A percentile compares a stretch with the other conserved stretches of the same genome.
Evolutionary conservation across 2,888 invertebrate genomes (phyloP).

Genomic region (Calliphora vomitoria): DNA sequence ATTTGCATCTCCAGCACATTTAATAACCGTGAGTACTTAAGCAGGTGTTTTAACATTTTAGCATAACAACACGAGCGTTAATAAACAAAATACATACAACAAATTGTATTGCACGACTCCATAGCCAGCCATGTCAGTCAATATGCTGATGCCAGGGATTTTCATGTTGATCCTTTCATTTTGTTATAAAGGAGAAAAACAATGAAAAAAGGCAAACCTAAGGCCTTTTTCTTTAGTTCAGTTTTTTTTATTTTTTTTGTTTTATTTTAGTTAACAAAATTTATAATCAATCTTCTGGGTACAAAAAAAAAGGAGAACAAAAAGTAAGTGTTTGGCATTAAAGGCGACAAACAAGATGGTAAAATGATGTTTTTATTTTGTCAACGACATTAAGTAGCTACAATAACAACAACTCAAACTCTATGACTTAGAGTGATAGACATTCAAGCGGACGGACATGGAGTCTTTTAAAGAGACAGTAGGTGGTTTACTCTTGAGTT

Average conservation of each 20-base stretch:
- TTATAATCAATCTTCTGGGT: slow-evolving; percentile 71
- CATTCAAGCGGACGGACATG: neutral
- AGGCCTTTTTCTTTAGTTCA: slow-evolving; percentile 48
- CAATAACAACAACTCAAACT: slow-evolving; percentile 48
- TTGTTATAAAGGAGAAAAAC: slow-evolving; percentile 7
- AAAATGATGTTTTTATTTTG: slow-evolving; percentile 70
- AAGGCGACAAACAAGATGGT: slow-evolving; percentile 64
- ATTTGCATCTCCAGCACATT: slow-evolving; percentile 70
- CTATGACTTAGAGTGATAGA: neutral
- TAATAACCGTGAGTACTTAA: slow-evolving; percentile 76
- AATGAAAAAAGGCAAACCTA: slow-evolving; percentile 51
- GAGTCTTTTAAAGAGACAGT: slow-evolving; percentile 8
- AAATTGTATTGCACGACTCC: slow-evolving; percentile 42
- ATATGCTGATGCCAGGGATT: slow-evolving; percentile 74
- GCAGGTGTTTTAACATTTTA: slow-evolving; percentile 73
- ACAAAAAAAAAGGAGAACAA: neutral
- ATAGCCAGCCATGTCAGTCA: slow-evolving; percentile 68
- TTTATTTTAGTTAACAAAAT: slow-evolving; percentile 45
- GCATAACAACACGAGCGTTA: slow-evolving; percentile 10
- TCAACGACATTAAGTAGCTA: slow-evolving; percentile 69
- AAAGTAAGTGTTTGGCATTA: slow-evolving; percentile 43
- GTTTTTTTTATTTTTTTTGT: neutral
- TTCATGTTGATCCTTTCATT: slow-evolving; percentile 71
- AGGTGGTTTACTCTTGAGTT: slow-evolving; percentile 50
- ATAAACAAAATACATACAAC: slow-evolving; percentile 26